Evolutionary conservation across 2,888 invertebrate genomes (phyloP).

Genomic region (Empis stercorea): DNA sequence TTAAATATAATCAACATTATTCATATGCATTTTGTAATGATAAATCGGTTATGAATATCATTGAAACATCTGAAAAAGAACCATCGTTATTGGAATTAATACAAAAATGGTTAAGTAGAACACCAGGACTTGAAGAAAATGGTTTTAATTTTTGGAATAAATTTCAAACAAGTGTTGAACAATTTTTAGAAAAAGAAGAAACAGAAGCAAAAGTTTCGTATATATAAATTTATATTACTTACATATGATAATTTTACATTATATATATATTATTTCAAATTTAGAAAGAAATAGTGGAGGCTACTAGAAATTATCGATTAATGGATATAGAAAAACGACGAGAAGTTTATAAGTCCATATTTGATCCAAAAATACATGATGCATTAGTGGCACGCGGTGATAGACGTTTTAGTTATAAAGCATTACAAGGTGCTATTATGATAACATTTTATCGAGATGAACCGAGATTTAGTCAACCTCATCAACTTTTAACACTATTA

Average conservation of each 20-base stretch:
- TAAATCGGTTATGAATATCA: constrained; percentile 42
- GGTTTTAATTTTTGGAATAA: constrained; percentile 94
- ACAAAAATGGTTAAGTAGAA: constrained; percentile 86
- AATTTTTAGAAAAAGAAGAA: constrained; percentile 56
- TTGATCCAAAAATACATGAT: constrained; percentile 72
- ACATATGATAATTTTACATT: background rate
- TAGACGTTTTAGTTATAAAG: constrained; percentile 68
- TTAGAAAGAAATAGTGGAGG: constrained; percentile 48
- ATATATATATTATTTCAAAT: constrained; percentile 13
- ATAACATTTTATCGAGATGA: constrained; percentile 95
- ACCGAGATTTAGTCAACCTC: constrained; percentile 95
- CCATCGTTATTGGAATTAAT: constrained; percentile 77
- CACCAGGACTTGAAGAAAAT: constrained; percentile 73
- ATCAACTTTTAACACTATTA: constrained; percentile 82
- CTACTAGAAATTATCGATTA: constrained; percentile 49
- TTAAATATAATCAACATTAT: constrained; percentile 90
- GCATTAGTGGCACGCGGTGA: constrained; percentile 68
- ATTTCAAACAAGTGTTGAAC: constrained; percentile 60
- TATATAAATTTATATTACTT: constrained; percentile 2
- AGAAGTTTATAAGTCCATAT: constrained; percentile 81
- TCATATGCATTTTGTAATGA: constrained; percentile 72
- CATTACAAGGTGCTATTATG: constrained; percentile 95
- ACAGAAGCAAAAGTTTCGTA: constrained; percentile 39
- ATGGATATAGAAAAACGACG: constrained; percentile 65
- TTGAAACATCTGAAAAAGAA: constrained; percentile 63